A percentile compares a stretch with the other conserved stretches of the same genome.
Evolutionary conservation across 2,113 vertebrate genomes (phyloP).

Genomic region (Megaleporinus macrocephalus): DNA sequence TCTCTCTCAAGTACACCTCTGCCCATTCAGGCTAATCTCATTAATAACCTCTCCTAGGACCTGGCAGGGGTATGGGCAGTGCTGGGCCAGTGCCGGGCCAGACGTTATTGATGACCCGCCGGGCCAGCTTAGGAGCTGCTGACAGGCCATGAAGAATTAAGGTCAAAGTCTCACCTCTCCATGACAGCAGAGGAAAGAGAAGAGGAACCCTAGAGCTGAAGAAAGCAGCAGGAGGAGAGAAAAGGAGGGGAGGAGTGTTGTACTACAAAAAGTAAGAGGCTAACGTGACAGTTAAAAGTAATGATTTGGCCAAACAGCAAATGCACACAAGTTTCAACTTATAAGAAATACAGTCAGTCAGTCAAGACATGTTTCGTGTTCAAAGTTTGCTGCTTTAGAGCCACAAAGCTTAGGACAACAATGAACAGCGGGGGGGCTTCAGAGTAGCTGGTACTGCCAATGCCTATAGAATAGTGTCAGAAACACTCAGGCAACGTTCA

Average conservation of each 20-base stretch:
- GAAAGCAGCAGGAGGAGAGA: slow-evolving; percentile 3
- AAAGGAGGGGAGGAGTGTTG: neutral
- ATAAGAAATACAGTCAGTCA: neutral
- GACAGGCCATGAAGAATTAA: slow-evolving; percentile 55
- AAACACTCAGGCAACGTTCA: too few relatives aligned
- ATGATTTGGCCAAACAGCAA: neutral
- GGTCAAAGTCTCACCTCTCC: slow-evolving; percentile 55
- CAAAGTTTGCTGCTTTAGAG: neutral
- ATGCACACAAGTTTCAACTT: neutral
- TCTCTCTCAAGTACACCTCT: slow-evolving; percentile 17
- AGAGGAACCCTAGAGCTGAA: slow-evolving; percentile 16
- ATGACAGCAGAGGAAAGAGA: slow-evolving; percentile 40
- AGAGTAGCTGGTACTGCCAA: too few relatives aligned
- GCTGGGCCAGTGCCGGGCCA: slow-evolving; percentile 24
- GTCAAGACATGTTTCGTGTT: neutral
- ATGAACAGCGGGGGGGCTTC: too few relatives aligned
- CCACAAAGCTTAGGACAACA: neutral
- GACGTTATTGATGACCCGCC: slow-evolving; percentile 61
- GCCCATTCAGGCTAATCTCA: slow-evolving; percentile 57
- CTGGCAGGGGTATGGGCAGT: slow-evolving; percentile 43
- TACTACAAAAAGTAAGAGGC: neutral
- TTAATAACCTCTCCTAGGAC: slow-evolving; percentile 58
- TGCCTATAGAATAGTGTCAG: too few relatives aligned
- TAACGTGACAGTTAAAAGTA: neutral
- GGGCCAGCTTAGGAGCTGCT: slow-evolving; percentile 38